Evolutionary conservation across 1,140 invertebrate species (phyloP), one percentile per base, ranked within the genome.

Genomic region (Diploscapter pachys): DNA sequence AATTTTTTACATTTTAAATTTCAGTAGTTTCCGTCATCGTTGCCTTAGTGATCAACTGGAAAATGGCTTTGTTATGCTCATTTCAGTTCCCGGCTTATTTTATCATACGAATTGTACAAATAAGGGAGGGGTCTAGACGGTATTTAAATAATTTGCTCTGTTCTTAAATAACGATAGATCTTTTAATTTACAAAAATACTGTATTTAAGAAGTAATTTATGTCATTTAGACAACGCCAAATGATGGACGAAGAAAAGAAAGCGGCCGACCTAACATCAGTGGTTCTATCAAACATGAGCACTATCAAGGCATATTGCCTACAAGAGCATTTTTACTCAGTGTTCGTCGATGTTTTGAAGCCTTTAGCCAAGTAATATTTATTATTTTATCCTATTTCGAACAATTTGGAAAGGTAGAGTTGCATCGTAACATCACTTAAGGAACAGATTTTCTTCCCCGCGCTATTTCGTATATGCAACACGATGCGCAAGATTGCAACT

Each of bases 51-150:
- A 80, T 85, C 63, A 83, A 85, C 65, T 85, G 83, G 83, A 85
- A 83, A 57, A 71, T 83, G 68, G 83, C 82, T 0, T 61, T 85
- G 11, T 64, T 83, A 4, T 83, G 82, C 65, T 76, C 76, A 0
- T 83, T 83, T 67, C 82, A 83, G 69, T 83, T 83, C 56, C 82
- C 82, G 31, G 82, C 83, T 3, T 83, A 84, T 63, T 80, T 83
- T 59, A 70, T 83, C 49, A 81, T 83, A 61, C 69, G 82, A 61
- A 62, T 85, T 9, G 66, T 83, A 4, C 83, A 83, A 68, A 64
- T 83, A 11, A 61, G 75, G 11, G 80, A 82, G 72, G 73, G 63
- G 50, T 66, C 72, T 4, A 80, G 80, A 56, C 63, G 65, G 64
- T 31, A 31, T 31, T 31, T 31, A 31, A 31, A 31, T 31, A 31